A percentile compares a stretch with the other conserved stretches of the same genome.
Evolutionary conservation across 2,797 vertebrate genomes (phyloP).

Genomic region (Lophius americanus): DNA sequence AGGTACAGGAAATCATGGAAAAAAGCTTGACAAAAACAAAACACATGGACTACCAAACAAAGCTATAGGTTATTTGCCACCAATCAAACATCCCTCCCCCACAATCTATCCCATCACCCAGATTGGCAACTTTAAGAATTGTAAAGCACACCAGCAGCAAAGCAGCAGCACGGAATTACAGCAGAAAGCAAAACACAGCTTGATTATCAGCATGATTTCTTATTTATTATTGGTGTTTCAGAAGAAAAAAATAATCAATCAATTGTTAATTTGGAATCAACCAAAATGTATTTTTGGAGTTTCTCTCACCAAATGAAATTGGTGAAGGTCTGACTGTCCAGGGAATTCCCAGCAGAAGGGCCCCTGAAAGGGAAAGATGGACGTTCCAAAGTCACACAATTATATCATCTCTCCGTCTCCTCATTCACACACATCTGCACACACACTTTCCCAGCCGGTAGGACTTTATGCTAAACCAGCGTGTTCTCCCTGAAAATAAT

Average conservation of each 20-base stretch:
- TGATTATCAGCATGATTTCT: constrained; percentile 57
- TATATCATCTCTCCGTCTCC: constrained; percentile 77
- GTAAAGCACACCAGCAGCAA: constrained; percentile 58
- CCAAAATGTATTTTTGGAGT: constrained; percentile 79
- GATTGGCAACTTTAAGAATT: constrained; percentile 43
- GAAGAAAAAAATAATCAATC: constrained; percentile 48
- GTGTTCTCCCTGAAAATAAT: constrained; percentile 70
- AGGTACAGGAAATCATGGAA: constrained; percentile 8
- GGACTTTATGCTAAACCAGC: constrained; percentile 74
- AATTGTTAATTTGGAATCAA: constrained; percentile 76
- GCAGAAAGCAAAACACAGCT: constrained; percentile 66
- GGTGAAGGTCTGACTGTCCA: constrained; percentile 86
- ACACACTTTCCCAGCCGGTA: constrained; percentile 41
- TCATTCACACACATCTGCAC: constrained; percentile 16
- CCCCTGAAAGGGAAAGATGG: constrained; percentile 88
- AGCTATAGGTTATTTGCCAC: constrained; percentile 1
- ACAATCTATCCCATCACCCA: not conserved
- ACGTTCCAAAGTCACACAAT: constrained; percentile 86
- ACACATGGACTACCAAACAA: not conserved
- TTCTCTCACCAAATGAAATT: constrained; percentile 89
- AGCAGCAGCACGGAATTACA: constrained; percentile 64
- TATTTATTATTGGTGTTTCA: constrained; percentile 45
- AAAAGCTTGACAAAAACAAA: constrained; percentile 13
- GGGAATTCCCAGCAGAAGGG: constrained; percentile 87
- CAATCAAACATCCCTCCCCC: constrained; percentile 22